A percentile compares a stretch with the other conserved stretches of the same genome.
Conservation (phyloP, 2,888 invertebrate genomes). For the Coelopa pilipes region DNA sequence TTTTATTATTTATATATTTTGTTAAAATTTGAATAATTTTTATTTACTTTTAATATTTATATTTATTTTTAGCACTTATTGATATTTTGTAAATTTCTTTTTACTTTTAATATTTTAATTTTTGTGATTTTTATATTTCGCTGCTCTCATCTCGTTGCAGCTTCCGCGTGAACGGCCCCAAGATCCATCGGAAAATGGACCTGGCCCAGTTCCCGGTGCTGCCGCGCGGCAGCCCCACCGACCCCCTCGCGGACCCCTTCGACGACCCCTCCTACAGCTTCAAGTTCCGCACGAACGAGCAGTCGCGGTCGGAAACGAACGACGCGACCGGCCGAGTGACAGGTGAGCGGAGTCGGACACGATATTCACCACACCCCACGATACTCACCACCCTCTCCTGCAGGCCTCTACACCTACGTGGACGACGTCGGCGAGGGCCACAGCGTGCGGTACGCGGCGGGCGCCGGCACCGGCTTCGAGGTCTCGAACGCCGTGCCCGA, state of each 20-base stretch:
- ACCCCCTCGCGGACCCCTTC: constrained; percentile 79
- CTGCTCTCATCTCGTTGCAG: constrained; percentile 57
- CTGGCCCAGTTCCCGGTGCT: constrained; percentile 75
- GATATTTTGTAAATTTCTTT: too few species aligned
- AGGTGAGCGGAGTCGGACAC: constrained; percentile 66
- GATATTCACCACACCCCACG: background rate
- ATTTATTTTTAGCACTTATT: too few species aligned
- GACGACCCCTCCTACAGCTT: constrained; percentile 82
- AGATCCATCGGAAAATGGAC: constrained; percentile 78
- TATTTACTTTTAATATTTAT: too few species aligned
- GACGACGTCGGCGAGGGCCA: constrained; percentile 82
- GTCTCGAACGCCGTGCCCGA: constrained; percentile 78
- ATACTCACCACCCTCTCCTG: too few species aligned
- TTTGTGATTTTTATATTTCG: too few species aligned
- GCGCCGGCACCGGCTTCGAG: constrained; percentile 80
- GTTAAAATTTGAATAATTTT: too few species aligned
- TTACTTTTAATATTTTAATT: too few species aligned
- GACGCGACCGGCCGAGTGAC: constrained; percentile 73
- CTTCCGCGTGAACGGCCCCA: constrained; percentile 81
- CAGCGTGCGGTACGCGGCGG: constrained; percentile 80
- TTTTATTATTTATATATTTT: too few species aligned
- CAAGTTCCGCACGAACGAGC: constrained; percentile 75
- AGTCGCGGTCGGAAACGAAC: constrained; percentile 75
- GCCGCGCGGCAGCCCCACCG: constrained; percentile 76
- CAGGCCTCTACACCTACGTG: constrained; percentile 76